A percentile compares a stretch with the other conserved stretches of the same genome.
phyloP scores from a whole-genome alignment of 2,797 vertebrate species.

The Telmatherina bonti region DNA sequence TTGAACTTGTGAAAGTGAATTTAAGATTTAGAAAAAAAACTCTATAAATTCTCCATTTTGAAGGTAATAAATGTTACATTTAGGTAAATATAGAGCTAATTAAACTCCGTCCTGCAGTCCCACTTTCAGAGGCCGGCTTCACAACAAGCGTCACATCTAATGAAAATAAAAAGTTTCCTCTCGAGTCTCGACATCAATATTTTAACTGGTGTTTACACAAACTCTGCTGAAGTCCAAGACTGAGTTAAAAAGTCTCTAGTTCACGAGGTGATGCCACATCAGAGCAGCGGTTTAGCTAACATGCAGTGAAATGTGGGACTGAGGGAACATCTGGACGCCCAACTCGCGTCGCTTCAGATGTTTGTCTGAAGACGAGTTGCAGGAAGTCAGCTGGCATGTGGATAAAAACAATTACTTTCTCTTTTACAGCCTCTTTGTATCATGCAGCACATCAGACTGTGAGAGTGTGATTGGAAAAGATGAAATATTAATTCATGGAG shows the following conservation, averaged over 20 bases:
- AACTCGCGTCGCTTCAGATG: conserved; percentile 9
- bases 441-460: conserved; percentile 33
- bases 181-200: conserved; percentile 11
- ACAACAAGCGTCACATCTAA: not conserved
- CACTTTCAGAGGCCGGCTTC: too few relatives aligned
- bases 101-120: too few relatives aligned
- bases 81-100: too few relatives aligned
- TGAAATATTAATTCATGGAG: conserved; percentile 45
- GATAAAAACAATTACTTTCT: conserved; percentile 23
- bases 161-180: not conserved
- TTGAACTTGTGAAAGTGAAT: too few relatives aligned
- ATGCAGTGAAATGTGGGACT: not conserved
- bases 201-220: not conserved
- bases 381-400: conserved; percentile 37
- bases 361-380: conserved; percentile 12
- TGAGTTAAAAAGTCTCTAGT: not conserved
- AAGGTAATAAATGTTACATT: too few relatives aligned
- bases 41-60: not conserved
- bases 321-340: conserved; percentile 24
- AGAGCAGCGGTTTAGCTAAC: conserved; percentile 1
- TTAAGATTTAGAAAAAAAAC: too few relatives aligned
- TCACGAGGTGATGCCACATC: not conserved
- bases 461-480: conserved; percentile 20
- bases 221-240: not conserved
- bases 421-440: conserved; percentile 44